Evolutionary conservation across 2,797 vertebrate species (phyloP).

Genomic region (Microhierax caerulescens): DNA sequence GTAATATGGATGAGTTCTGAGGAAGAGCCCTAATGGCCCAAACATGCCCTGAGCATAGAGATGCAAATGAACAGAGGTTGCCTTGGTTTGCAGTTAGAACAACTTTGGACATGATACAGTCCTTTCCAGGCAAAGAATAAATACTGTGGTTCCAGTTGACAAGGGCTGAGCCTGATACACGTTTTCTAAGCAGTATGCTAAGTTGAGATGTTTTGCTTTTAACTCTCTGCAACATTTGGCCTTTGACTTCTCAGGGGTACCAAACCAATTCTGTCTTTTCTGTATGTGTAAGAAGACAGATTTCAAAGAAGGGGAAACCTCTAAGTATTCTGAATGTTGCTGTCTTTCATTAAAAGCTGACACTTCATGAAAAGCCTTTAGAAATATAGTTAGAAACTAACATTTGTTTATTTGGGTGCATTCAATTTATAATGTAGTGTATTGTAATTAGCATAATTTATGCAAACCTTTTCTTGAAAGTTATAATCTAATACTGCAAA

Average conservation of each 20-base stretch:
- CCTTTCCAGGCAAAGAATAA: neutral
- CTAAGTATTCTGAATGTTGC: neutral
- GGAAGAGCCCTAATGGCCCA: neutral
- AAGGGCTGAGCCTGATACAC: neutral
- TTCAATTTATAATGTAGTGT: neutral
- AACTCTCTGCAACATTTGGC: neutral
- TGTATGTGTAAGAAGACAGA: neutral
- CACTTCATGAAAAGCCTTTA: neutral
- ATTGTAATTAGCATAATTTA: neutral
- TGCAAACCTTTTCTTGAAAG: neutral
- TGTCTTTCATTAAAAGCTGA: neutral
- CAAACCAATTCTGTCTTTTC: neutral
- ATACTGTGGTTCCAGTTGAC: neutral
- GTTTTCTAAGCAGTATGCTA: neutral
- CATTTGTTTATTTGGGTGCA: fast-evolving
- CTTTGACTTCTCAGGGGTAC: neutral
- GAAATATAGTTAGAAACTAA: neutral
- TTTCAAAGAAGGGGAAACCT: neutral
- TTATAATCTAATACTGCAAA: neutral
- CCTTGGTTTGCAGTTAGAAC: neutral
- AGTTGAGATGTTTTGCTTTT: neutral
- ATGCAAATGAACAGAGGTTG: neutral
- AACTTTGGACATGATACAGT: neutral
- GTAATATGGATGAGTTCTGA: neutral
- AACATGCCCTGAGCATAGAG: neutral